phyloP scores from a whole-genome alignment of 2,113 vertebrate genomes.

The Glareola pratincola region DNA sequence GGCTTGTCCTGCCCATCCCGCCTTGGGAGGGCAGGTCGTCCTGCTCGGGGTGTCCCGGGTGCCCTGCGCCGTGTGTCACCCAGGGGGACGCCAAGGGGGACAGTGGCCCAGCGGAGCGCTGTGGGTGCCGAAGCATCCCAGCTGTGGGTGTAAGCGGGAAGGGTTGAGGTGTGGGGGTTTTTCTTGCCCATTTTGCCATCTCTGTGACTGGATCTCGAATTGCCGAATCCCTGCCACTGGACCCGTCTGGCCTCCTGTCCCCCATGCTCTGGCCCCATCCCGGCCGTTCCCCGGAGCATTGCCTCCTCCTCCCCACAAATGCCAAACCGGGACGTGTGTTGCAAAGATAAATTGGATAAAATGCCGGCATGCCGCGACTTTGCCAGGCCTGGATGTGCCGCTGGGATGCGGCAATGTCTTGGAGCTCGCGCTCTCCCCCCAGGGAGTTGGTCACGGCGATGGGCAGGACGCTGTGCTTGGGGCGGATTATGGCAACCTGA shows the following conservation, averaged over 20 bases:
- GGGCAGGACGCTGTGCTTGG: rapidly evolving
- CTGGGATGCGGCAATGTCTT: rapidly evolving
- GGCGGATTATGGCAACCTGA: background rate
- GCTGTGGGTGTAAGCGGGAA: rapidly evolving
- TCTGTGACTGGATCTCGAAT: background rate
- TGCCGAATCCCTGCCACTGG: too few species aligned
- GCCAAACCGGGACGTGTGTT: rapidly evolving
- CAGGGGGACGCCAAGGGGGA: background rate
- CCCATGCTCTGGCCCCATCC: rapidly evolving
- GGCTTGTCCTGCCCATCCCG: background rate
- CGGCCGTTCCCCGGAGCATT: rapidly evolving
- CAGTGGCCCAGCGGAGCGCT: background rate
- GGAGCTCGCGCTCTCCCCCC: rapidly evolving
- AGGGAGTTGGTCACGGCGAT: rapidly evolving
- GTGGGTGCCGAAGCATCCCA: rapidly evolving
- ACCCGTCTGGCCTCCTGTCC: rapidly evolving
- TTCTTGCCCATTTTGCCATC: rapidly evolving
- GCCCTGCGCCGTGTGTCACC: rapidly evolving
- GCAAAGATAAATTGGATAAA: background rate
- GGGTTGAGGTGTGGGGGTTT: too few species aligned
- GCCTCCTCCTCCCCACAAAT: background rate
- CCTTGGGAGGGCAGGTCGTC: background rate
- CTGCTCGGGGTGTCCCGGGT: background rate
- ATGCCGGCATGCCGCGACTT: rapidly evolving
- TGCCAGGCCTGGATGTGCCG: background rate